A percentile compares a stretch with the other conserved stretches of the same genome.
Conservation (phyloP, 2,113 vertebrate species). For the Tupaia tana region DNA sequence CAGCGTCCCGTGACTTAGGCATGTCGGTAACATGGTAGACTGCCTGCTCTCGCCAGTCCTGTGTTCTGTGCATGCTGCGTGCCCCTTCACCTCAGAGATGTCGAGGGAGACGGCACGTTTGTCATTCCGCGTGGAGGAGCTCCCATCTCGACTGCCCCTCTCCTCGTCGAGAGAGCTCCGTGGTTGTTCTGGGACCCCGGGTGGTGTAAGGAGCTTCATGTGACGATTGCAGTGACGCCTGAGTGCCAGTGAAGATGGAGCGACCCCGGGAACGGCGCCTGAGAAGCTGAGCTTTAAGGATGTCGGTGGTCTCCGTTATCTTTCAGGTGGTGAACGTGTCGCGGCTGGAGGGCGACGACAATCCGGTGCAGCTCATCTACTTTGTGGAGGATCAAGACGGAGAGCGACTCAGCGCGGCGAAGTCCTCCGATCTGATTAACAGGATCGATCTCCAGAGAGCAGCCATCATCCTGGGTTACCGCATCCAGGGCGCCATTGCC, state of each 20-base stretch:
- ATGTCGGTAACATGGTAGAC: not conserved
- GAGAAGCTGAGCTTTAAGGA: not conserved
- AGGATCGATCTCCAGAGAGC: constrained; percentile 95
- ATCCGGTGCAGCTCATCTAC: constrained; percentile 95
- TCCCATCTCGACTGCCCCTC: not conserved
- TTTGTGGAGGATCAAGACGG: constrained; percentile 94
- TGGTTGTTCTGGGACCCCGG: not conserved
- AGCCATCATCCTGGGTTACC: constrained; percentile 97
- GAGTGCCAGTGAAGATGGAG: not conserved
- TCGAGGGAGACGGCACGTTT: not conserved
- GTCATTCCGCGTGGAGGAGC: not conserved
- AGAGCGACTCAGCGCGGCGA: constrained; percentile 90
- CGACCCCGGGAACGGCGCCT: not conserved
- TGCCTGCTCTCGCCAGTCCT: no score
- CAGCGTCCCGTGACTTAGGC: rapidly evolving
- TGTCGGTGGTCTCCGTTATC: not conserved
- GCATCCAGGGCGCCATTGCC: constrained; percentile 93
- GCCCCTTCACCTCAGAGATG: not conserved
- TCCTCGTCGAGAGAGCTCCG: not conserved
- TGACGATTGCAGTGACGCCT: not conserved
- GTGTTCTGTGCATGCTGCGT: not conserved
- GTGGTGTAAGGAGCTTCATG: not conserved
- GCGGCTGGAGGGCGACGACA: constrained; percentile 89
- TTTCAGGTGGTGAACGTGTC: constrained; percentile 93
- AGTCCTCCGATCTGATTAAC: constrained; percentile 93